These are phyloP conservation scores for Mayetiola destructor DNA, from an alignment of 2,888 invertebrate genomes.

Conservation along the genomic window DNA sequence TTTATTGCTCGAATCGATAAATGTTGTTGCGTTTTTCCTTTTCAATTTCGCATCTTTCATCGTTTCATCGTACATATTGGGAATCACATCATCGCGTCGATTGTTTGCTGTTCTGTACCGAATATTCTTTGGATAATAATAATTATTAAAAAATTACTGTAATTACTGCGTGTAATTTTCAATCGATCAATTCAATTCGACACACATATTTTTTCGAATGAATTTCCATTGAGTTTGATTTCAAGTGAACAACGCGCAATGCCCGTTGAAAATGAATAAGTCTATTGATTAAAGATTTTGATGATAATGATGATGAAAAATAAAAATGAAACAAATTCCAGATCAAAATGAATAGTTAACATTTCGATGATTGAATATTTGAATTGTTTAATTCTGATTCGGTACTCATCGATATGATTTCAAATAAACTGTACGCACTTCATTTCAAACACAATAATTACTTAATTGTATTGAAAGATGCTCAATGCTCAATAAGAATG, in stretches of 20 bases:
- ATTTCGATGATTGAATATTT: not conserved
- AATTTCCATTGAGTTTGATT: not conserved
- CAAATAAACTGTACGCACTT: not conserved
- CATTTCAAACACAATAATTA: not conserved
- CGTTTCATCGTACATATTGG: no score
- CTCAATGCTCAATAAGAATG: no score
- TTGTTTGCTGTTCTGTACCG: not conserved
- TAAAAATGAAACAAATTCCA: not conserved
- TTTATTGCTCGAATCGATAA: no score
- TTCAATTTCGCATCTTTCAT: no score
- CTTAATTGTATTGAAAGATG: constrained; percentile 1
- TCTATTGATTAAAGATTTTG: not conserved
- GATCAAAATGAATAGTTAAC: not conserved
- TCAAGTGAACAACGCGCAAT: not conserved
- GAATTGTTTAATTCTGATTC: no score
- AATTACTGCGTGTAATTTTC: not conserved
- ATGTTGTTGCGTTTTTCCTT: no score
- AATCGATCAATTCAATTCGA: constrained; percentile 4
- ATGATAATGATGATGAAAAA: not conserved
- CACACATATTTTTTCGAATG: not conserved
- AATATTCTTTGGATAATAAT: not conserved
- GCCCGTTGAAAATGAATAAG: not conserved
- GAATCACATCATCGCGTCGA: not conserved
- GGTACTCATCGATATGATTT: no score
- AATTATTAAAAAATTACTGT: not conserved